phyloP scores from a whole-genome alignment of 2,888 invertebrate genomes.

The Platycheirus albimanus region DNA sequence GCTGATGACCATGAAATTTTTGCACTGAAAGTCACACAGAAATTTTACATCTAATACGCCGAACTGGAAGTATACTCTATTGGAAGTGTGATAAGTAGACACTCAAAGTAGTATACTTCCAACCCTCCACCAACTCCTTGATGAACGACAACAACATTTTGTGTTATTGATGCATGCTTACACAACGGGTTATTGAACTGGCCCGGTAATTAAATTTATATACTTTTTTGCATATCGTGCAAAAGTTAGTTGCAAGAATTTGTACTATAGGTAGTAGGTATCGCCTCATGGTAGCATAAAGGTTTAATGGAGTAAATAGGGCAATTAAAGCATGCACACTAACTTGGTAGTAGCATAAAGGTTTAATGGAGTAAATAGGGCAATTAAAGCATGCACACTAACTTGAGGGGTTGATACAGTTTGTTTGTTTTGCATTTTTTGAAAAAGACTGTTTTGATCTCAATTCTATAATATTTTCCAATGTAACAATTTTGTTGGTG shows the following conservation, averaged over 20 bases:
- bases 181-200: slow-evolving; percentile 71
- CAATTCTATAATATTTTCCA: neutral
- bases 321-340: slow-evolving; percentile 50
- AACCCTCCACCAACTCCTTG: slow-evolving; percentile 2
- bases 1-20: slow-evolving; percentile 65
- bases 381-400: slow-evolving; percentile 47
- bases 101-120: slow-evolving; percentile 28
- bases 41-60: neutral
- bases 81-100: slow-evolving; percentile 72
- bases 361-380: slow-evolving; percentile 35
- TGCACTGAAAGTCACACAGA: slow-evolving; percentile 63
- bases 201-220: slow-evolving; percentile 74
- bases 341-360: slow-evolving; percentile 5
- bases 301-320: slow-evolving; percentile 36
- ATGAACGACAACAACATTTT: slow-evolving; percentile 29
- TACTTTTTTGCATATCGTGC: slow-evolving; percentile 69
- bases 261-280: slow-evolving; percentile 1
- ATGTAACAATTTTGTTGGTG: slow-evolving; percentile 4
- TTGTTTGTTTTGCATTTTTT: slow-evolving; percentile 24
- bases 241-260: slow-evolving; percentile 36
- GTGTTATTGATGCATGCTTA: slow-evolving; percentile 63
- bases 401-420: neutral
- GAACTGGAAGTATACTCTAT: slow-evolving; percentile 33
- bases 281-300: neutral
- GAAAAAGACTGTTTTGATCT: slow-evolving; percentile 30